Percentiles rank a stretch among this genome's conserved stretches.
phyloP scores from a whole-genome alignment of 2,113 vertebrate genomes.

The Corythornis vintsioides region DNA sequence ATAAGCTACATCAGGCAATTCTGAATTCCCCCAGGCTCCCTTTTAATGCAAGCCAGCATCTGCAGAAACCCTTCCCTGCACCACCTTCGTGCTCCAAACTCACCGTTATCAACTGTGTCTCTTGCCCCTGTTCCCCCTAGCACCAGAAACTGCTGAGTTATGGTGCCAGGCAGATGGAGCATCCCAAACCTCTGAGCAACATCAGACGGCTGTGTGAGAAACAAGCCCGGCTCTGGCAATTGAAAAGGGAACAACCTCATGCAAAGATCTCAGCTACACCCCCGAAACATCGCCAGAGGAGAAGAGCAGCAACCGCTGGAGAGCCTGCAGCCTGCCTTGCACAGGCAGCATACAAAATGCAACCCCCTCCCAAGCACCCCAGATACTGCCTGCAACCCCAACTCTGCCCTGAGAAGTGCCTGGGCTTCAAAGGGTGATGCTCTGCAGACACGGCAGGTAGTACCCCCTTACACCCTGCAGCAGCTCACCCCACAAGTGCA shows the following conservation, averaged over 20 bases:
- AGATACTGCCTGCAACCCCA: rapidly evolving
- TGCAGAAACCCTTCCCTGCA: neutral
- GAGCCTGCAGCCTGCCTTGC: neutral
- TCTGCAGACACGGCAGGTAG: neutral
- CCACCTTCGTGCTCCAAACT: neutral
- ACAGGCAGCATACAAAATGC: rapidly evolving
- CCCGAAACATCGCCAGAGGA: rapidly evolving
- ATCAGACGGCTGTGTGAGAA: rapidly evolving
- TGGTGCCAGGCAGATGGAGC: rapidly evolving
- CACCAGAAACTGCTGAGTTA: rapidly evolving
- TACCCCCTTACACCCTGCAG: rapidly evolving
- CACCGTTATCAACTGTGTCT: rapidly evolving
- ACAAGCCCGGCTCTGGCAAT: neutral
- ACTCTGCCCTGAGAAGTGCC: neutral
- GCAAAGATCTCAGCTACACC: neutral
- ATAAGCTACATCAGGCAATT: neutral
- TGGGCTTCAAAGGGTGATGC: neutral
- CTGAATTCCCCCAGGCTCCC: neutral
- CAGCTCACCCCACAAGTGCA: rapidly evolving
- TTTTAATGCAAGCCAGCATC: neutral
- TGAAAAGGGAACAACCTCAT: rapidly evolving
- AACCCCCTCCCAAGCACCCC: rapidly evolving
- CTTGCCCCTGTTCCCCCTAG: neutral
- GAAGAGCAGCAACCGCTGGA: neutral
- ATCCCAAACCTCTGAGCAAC: neutral